Percentiles rank a stretch among this genome's conserved stretches.
These are phyloP conservation scores for Tetranychus truncatus DNA, from an alignment of 2,888 invertebrate genomes.

Conservation along the genomic window DNA sequence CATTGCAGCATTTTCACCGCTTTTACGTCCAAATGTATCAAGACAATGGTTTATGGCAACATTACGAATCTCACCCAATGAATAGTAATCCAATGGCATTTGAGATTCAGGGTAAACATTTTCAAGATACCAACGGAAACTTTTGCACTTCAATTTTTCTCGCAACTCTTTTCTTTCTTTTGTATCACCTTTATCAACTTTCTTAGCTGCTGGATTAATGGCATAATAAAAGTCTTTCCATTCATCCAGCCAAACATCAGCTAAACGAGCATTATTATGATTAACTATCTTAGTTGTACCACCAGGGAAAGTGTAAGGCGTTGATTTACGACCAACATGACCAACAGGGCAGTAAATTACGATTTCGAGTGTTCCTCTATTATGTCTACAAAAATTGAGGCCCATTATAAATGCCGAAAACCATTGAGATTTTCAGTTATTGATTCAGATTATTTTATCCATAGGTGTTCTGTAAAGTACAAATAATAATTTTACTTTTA, in stretches of 20 bases:
- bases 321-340: slow-evolving; percentile 92
- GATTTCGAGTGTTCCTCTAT: slow-evolving; percentile 82
- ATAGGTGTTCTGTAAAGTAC: slow-evolving; percentile 51
- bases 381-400: too few species aligned
- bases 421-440: too few species aligned
- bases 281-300: slow-evolving; percentile 57
- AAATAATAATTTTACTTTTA: too few species aligned
- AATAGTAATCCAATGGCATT: slow-evolving; percentile 88
- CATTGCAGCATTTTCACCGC: slow-evolving; percentile 72
- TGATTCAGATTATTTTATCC: too few species aligned
- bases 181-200: slow-evolving; percentile 81
- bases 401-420: too few species aligned
- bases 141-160: slow-evolving; percentile 72
- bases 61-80: slow-evolving; percentile 84
- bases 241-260: slow-evolving; percentile 99
- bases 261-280: slow-evolving; percentile 93
- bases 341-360: slow-evolving; percentile 75
- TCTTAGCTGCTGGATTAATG: slow-evolving; percentile 87
- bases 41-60: slow-evolving; percentile 69
- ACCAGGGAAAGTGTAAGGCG: slow-evolving; percentile 97
- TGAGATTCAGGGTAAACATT: slow-evolving; percentile 95
- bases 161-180: slow-evolving; percentile 56
- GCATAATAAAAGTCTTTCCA: slow-evolving; percentile 98
- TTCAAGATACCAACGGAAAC: slow-evolving; percentile 93
- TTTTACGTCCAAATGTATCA: slow-evolving; percentile 85